These are phyloP conservation scores for Oenanthe oenanthe DNA, from an alignment of 2,113 vertebrate genomes.

Conservation along the genomic window DNA sequence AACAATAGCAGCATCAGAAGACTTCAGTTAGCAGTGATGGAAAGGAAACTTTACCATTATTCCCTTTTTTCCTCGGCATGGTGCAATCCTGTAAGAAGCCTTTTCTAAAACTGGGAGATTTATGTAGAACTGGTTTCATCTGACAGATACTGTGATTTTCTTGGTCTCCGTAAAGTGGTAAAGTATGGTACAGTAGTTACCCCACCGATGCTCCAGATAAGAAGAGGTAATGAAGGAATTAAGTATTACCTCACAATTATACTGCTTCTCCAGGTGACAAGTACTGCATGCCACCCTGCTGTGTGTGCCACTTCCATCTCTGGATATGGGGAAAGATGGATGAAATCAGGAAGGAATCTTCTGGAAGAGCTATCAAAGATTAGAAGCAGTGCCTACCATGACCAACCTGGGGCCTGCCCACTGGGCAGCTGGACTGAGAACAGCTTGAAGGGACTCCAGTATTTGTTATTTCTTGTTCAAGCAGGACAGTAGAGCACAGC, in stretches of 20 bases:
- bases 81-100: neutral
- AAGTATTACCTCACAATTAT: neutral
- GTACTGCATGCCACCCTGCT: accelerated
- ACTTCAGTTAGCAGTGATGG: neutral
- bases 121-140: accelerated
- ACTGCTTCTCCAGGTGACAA: neutral
- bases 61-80: neutral
- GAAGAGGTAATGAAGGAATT: neutral
- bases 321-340: neutral
- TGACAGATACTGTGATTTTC: neutral
- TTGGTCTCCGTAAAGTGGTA: neutral
- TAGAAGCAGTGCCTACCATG: neutral
- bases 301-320: neutral
- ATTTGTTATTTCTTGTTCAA: neutral
- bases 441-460: neutral
- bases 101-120: neutral
- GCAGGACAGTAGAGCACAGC: neutral
- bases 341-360: neutral
- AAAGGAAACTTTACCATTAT: neutral
- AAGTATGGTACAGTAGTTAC: neutral
- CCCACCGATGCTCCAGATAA: neutral
- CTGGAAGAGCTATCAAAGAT: neutral
- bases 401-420: neutral
- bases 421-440: neutral
- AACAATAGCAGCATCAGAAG: neutral